Evolutionary conservation across 2,113 vertebrate species (phyloP).

Genomic region (Paraplagusia blochii): DNA sequence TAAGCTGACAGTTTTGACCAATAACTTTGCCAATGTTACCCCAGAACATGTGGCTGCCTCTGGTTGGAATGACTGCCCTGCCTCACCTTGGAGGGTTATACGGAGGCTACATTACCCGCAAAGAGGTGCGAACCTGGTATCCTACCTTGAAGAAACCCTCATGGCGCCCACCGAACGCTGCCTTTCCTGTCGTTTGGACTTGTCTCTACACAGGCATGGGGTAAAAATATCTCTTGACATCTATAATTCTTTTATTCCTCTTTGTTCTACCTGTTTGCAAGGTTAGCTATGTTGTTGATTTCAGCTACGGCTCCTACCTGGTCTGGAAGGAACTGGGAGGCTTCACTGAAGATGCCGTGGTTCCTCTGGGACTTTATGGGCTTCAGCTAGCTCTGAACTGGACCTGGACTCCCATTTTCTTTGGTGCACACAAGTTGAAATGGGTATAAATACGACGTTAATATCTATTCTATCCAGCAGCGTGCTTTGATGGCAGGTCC

Average conservation of each 20-base stretch:
- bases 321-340: constrained; percentile 87
- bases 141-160: constrained; percentile 77
- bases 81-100: constrained; percentile 84
- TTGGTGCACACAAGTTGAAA: constrained; percentile 78
- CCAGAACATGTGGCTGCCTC: constrained; percentile 79
- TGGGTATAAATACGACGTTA: constrained; percentile 64
- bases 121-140: constrained; percentile 78
- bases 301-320: constrained; percentile 88
- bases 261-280: background rate
- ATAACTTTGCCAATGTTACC: background rate
- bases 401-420: constrained; percentile 85
- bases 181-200: constrained; percentile 82
- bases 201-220: constrained; percentile 84
- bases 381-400: constrained; percentile 86
- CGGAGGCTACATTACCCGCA: constrained; percentile 74
- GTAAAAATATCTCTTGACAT: constrained; percentile 64
- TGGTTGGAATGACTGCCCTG: constrained; percentile 78
- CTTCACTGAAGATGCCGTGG: constrained; percentile 74
- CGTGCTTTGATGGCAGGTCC: background rate
- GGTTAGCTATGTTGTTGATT: background rate
- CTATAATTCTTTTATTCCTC: background rate
- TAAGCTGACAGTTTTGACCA: no score
- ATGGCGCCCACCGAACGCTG: constrained; percentile 81
- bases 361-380: constrained; percentile 86
- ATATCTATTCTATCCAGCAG: background rate